Conservation (phyloP, 1,140 invertebrate genomes). For the Homarus americanus region DNA sequence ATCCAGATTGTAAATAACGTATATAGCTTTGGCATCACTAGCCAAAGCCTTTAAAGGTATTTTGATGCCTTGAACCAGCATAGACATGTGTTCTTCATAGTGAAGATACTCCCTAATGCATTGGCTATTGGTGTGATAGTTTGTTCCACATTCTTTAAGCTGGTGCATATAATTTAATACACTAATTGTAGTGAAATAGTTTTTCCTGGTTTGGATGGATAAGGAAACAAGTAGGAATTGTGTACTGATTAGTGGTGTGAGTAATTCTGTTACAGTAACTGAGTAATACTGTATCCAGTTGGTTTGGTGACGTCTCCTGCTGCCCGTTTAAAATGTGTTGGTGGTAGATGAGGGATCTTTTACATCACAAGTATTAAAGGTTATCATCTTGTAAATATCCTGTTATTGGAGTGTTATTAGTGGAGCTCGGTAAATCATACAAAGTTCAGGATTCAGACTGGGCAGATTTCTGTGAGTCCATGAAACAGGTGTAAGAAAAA, state of each 20-base stretch:
- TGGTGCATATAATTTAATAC: conserved; percentile 8
- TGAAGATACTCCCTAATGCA: conserved; percentile 38
- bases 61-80: conserved; percentile 32
- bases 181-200: conserved; percentile 15
- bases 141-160: conserved; percentile 10
- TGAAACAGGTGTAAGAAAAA: neutral
- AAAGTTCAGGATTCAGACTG: neutral
- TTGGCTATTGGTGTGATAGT: conserved; percentile 37
- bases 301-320: neutral
- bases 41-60: neutral
- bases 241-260: neutral
- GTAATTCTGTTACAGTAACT: neutral
- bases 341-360: neutral
- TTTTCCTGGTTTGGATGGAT: neutral
- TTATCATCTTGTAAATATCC: neutral
- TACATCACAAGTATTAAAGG: neutral
- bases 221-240: neutral
- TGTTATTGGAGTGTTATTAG: neutral
- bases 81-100: conserved; percentile 42
- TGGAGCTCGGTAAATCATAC: neutral
- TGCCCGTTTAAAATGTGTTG: neutral
- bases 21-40: neutral
- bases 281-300: neutral
- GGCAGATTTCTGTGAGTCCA: neutral
- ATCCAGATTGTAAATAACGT: conserved; percentile 9